Evolutionary conservation across 2,797 vertebrate genomes (phyloP).

Genomic region (Crenichthys baileyi): DNA sequence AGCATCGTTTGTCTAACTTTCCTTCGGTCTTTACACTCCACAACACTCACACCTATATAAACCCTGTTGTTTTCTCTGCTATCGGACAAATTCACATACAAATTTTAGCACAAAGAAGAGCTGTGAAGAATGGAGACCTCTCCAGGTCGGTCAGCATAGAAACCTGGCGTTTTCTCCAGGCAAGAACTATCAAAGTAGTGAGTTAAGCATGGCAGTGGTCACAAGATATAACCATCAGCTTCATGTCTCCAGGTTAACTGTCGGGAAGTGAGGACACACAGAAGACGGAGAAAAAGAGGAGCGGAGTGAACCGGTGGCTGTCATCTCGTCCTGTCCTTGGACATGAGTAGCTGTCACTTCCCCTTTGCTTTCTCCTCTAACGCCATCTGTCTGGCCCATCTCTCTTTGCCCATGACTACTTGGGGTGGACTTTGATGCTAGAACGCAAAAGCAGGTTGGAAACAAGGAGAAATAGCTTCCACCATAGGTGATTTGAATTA

Average conservation of each 20-base stretch:
- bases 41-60: background rate
- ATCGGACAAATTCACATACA: slow-evolving; percentile 45
- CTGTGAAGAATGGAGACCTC: slow-evolving; percentile 40
- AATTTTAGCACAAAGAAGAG: slow-evolving; percentile 18
- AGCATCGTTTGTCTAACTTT: background rate
- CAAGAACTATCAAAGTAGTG: slow-evolving; percentile 72
- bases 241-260: slow-evolving; percentile 81
- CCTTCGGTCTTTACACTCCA: background rate
- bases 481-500: background rate
- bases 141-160: slow-evolving; percentile 63
- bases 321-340: slow-evolving; percentile 66
- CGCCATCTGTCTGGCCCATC: slow-evolving; percentile 60
- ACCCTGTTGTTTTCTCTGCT: slow-evolving; percentile 9
- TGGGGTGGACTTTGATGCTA: slow-evolving; percentile 44
- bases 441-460: slow-evolving; percentile 26
- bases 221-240: slow-evolving; percentile 80
- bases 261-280: slow-evolving; percentile 61
- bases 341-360: slow-evolving; percentile 78
- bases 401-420: slow-evolving; percentile 32
- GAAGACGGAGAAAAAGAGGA: slow-evolving; percentile 57
- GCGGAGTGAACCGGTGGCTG: slow-evolving; percentile 69
- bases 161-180: slow-evolving; percentile 58
- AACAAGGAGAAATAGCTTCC: slow-evolving; percentile 26
- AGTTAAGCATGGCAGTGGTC: slow-evolving; percentile 75
- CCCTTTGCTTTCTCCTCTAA: slow-evolving; percentile 50